A percentile compares a stretch with the other conserved stretches of the same genome.
phyloP scores from a whole-genome alignment of 2,113 vertebrate species.

The Falcunculus frontatus region DNA sequence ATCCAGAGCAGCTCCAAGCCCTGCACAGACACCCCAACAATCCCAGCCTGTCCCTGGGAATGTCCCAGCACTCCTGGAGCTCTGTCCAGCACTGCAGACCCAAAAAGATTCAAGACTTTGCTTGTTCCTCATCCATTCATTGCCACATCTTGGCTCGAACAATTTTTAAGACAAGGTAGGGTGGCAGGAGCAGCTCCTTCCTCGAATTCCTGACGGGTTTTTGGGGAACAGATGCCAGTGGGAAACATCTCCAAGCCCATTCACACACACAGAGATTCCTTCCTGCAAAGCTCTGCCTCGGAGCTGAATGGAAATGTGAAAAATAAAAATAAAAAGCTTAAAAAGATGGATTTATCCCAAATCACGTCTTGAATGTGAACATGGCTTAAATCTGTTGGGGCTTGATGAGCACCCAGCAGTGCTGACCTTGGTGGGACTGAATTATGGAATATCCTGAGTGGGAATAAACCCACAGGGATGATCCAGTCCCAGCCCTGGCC shows the following conservation, averaged over 20 bases:
- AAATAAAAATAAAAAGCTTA: not conserved
- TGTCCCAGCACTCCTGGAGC: not conserved
- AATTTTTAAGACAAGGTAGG: not conserved
- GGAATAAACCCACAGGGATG: accelerated
- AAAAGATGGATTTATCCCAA: not conserved
- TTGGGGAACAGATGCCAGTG: not conserved
- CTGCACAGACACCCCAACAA: not conserved
- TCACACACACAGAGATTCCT: not conserved
- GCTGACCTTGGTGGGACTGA: not conserved
- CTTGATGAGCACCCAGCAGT: not conserved
- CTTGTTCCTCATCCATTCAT: not conserved
- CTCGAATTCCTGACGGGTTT: not conserved
- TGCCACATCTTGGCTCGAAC: not conserved
- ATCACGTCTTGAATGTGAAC: not conserved
- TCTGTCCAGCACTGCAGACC: not conserved
- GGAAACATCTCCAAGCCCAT: not conserved
- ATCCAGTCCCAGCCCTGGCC: accelerated
- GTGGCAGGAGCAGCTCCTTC: not conserved
- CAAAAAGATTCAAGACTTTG: not conserved
- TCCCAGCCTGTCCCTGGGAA: not conserved
- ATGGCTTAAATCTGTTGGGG: not conserved
- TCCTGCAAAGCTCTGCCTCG: not conserved
- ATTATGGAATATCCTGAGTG: not conserved
- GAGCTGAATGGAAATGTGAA: not conserved
- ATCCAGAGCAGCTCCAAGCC: not conserved